These are phyloP conservation scores for Iphiclides podalirius DNA, from an alignment of 2,888 invertebrate species.

Conservation along the genomic window DNA sequence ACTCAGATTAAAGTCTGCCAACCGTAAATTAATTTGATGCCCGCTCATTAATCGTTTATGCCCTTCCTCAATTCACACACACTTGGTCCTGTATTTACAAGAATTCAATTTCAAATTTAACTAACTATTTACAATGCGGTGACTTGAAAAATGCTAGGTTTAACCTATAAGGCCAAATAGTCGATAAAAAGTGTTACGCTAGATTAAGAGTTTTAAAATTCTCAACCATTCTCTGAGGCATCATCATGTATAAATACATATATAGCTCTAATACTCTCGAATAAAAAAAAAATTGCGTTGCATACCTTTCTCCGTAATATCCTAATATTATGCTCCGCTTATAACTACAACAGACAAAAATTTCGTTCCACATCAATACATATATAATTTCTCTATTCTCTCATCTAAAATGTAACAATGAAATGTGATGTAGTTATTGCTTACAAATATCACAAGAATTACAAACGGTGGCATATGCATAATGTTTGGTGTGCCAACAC, in stretches of 20 bases:
- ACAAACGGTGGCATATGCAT: not conserved
- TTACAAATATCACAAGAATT: not conserved
- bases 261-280: not conserved
- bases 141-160: constrained; percentile 19
- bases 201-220: not conserved
- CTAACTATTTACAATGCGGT: constrained; percentile 65
- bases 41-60: constrained; percentile 46
- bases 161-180: constrained; percentile 1
- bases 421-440: not conserved
- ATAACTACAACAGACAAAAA: not conserved
- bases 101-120: constrained; percentile 58
- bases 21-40: constrained; percentile 33
- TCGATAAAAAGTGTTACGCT: constrained; percentile 18
- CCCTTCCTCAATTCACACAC: constrained; percentile 45
- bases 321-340: not conserved
- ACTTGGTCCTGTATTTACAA: constrained; percentile 75
- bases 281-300: not conserved
- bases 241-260: not conserved
- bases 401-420: not conserved
- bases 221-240: not conserved
- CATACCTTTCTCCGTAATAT: not conserved
- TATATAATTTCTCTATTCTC: not conserved
- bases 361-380: not conserved
- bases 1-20: constrained; percentile 30
- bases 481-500: not conserved